Conservation (phyloP, 1,140 invertebrate species). For the Muscidifurax raptorellus region DNA sequence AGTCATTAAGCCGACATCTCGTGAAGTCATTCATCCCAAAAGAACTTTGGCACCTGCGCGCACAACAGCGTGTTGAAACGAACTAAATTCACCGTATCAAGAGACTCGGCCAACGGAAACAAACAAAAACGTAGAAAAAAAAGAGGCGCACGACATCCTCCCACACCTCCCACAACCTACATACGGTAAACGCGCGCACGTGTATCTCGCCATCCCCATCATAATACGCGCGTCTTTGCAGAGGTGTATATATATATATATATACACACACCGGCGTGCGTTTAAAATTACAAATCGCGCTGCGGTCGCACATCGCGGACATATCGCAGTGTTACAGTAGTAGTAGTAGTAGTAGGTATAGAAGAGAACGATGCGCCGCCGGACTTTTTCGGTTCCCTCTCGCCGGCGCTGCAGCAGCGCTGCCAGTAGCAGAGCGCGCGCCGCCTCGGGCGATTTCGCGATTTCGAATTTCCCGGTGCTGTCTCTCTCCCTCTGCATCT, state of each 20-base stretch:
- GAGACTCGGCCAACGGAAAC: background rate
- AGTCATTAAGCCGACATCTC: too few species aligned
- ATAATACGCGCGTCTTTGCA: too few species aligned
- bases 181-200: background rate
- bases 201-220: too few species aligned
- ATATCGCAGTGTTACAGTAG: too few species aligned
- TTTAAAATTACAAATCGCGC: slow-evolving; percentile 61
- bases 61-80: background rate
- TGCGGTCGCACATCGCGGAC: background rate
- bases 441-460: background rate
- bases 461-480: background rate
- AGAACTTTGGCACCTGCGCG: too few species aligned
- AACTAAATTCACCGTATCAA: background rate
- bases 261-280: slow-evolving; percentile 10
- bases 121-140: background rate
- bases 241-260: too few species aligned
- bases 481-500: background rate
- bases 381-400: slow-evolving; percentile 29
- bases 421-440: background rate
- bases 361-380: slow-evolving; percentile 45
- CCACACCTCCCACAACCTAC: too few species aligned
- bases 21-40: too few species aligned
- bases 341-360: too few species aligned
- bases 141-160: too few species aligned
- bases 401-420: slow-evolving; percentile 4